Conservation (phyloP, 1,140 invertebrate genomes). For the Trachymyrmex septentrionalis region DNA sequence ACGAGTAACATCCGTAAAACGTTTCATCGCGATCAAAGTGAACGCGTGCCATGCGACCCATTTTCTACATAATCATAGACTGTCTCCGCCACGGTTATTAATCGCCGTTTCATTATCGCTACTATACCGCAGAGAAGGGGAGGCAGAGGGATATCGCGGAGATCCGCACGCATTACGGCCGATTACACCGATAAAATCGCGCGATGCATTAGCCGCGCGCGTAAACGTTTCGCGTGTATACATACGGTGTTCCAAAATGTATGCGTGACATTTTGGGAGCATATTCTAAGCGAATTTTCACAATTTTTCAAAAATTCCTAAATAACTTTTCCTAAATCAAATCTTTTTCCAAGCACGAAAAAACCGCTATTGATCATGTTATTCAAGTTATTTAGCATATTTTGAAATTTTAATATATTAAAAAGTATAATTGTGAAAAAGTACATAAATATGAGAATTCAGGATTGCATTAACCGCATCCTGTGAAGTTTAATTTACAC, state of each 20-base stretch:
- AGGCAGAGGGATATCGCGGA: constrained; percentile 30
- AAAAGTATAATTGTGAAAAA: not conserved
- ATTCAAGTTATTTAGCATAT: not conserved
- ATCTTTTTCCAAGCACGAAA: not conserved
- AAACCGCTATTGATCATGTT: not conserved
- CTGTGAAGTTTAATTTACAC: not conserved
- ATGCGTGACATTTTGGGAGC: not conserved
- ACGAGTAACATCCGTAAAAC: constrained; percentile 47
- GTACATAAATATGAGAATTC: not conserved
- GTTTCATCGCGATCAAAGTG: constrained; percentile 59
- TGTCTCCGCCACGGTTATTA: constrained; percentile 58
- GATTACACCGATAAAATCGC: constrained; percentile 68
- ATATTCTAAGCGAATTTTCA: not conserved
- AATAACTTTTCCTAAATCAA: not conserved
- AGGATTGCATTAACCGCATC: not conserved
- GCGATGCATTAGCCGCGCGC: constrained; percentile 51
- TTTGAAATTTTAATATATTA: not conserved
- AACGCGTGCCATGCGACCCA: constrained; percentile 48
- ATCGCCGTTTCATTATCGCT: constrained; percentile 67
- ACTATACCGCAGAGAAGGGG: not conserved
- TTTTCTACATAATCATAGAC: constrained; percentile 60
- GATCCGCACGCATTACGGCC: constrained; percentile 61
- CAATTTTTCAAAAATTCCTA: not conserved
- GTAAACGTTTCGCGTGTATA: constrained; percentile 25
- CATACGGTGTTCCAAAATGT: constrained; percentile 9